Conservation (phyloP, 2,797 vertebrate genomes). For the Meda fulgida region DNA sequence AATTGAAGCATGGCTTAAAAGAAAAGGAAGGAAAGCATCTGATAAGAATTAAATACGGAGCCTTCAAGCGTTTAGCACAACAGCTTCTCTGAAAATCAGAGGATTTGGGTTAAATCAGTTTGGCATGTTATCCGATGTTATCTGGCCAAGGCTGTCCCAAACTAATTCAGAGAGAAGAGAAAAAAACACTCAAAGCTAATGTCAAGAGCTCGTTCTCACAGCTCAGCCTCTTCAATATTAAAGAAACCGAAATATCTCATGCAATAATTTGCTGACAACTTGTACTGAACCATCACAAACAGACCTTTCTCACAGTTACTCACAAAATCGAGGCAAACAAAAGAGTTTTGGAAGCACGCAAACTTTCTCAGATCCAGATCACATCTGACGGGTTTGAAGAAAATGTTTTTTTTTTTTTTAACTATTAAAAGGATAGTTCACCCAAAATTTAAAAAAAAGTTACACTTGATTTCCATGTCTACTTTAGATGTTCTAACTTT, state of each 20-base stretch:
- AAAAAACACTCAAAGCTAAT: not conserved
- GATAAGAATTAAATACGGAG: constrained; percentile 29
- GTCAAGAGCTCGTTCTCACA: not conserved
- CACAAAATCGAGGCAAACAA: too few species aligned
- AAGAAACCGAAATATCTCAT: not conserved
- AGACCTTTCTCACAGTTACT: not conserved
- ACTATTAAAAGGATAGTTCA: not conserved
- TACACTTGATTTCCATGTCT: not conserved
- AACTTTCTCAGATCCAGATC: constrained; percentile 3
- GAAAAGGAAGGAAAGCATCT: constrained; percentile 26
- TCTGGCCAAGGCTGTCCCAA: not conserved
- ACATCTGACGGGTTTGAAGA: not conserved
- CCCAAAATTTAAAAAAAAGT: not conserved
- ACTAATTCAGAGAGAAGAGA: constrained; percentile 1
- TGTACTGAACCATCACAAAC: not conserved
- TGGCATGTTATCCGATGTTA: constrained; percentile 22
- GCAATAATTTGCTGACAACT: not conserved
- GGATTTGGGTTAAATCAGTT: constrained; percentile 5
- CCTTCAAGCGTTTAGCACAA: not conserved
- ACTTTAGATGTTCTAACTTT: not conserved
- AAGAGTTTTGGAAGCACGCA: not conserved
- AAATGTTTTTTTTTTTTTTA: not conserved
- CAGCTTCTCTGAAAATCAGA: constrained; percentile 18
- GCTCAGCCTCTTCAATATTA: not conserved
- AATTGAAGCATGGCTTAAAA: constrained; percentile 37